These are phyloP conservation scores for Columbina picui DNA, from an alignment of 2,113 vertebrate species.

Conservation along the genomic window DNA sequence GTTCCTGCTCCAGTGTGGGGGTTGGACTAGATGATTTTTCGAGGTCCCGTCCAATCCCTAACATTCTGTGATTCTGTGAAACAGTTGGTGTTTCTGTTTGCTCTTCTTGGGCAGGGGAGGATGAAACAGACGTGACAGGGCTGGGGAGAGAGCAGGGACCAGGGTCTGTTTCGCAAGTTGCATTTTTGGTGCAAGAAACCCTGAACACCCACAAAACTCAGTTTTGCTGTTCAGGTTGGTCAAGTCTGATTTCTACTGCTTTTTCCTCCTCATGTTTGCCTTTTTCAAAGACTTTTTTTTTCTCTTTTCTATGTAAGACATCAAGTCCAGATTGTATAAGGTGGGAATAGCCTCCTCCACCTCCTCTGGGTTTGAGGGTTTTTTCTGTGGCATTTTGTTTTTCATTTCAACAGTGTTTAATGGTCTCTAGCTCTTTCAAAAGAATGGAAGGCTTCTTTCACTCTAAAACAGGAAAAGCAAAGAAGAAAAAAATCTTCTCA, in stretches of 20 bases:
- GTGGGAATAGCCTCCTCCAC: neutral
- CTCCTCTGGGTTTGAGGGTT: neutral
- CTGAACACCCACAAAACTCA: slow-evolving; percentile 1
- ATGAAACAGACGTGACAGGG: neutral
- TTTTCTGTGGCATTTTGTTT: neutral
- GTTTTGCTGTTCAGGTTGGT: neutral
- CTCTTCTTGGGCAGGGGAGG: neutral
- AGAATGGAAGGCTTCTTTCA: neutral
- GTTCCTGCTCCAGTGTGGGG: no score
- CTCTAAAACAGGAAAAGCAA: neutral
- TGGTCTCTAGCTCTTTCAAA: neutral
- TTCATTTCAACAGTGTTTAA: neutral
- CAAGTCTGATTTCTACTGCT: neutral
- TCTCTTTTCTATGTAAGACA: neutral
- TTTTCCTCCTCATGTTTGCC: neutral
- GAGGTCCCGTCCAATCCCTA: no score
- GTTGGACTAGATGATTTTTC: no score
- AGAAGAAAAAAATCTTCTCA: neutral
- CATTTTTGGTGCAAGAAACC: neutral
- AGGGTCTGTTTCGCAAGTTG: neutral
- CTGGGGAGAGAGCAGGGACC: neutral
- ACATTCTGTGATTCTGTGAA: neutral
- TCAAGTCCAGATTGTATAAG: neutral
- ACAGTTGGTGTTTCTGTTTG: neutral
- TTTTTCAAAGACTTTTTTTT: slow-evolving; percentile 4